Percentiles rank a stretch among this genome's conserved stretches.
Evolutionary conservation across 1,140 invertebrate species (phyloP).

Genomic region (Pogonus chalceus): DNA sequence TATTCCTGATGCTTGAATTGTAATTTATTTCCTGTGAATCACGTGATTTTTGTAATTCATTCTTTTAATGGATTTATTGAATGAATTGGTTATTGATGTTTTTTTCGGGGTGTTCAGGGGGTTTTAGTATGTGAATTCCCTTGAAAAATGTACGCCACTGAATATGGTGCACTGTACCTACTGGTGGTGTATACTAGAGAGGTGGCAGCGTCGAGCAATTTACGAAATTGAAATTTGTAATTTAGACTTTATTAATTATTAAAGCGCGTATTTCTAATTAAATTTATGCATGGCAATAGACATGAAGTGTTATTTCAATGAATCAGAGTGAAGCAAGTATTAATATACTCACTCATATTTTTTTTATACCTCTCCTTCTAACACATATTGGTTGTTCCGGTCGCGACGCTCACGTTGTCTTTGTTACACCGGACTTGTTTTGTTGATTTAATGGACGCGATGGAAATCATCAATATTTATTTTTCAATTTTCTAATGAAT

Average conservation of each 20-base stretch:
- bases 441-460: background rate
- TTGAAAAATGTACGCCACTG: no score
- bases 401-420: background rate
- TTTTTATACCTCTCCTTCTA: background rate
- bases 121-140: no score
- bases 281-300: background rate
- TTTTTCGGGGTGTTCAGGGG: no score
- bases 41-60: no score
- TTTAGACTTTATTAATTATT: conserved; percentile 5
- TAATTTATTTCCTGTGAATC: no score
- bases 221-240: conserved; percentile 5
- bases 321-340: background rate
- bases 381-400: no score
- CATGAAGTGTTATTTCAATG: background rate
- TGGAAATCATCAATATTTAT: conserved; percentile 6
- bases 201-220: background rate
- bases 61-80: no score
- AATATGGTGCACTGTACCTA: no score
- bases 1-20: no score
- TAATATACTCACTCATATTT: background rate
- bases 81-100: no score
- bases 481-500: conserved; percentile 7
- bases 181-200: background rate
- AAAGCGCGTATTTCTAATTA: background rate
- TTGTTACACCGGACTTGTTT: background rate